Base-by-base conservation (phyloP, 1,140 invertebrate genomes). In the Rhyacophila brunnea region DNA sequence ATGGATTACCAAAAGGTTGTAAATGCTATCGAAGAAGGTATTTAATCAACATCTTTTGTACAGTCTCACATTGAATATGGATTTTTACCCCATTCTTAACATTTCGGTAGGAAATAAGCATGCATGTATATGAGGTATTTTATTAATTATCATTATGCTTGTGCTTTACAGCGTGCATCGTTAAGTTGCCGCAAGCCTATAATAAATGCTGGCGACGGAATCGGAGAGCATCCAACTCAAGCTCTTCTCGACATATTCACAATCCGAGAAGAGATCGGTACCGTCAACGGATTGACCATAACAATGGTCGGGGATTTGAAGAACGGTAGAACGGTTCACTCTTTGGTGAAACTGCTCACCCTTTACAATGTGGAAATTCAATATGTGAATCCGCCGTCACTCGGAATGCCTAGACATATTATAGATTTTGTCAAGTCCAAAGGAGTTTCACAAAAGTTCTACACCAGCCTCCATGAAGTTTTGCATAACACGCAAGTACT, bases 211-310 rank as follows among this genome's bases (percentile, higher is more conserved):
- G 98, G 98, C 11, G 96, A 99, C 80, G 98, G 98, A 18, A 83
- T 93, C 4, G 98, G 98, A 0, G 96, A 99, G 78, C 98, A 99
- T 80, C 98, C 98, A 0, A 98, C 95, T 0, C 98, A 99, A 80
- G 97, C 98, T 0, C 74, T 99, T 11, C 78, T 99, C 1, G 98
- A 99, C 76, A 86, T 99, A 6, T 99, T 98, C 70, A 99, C 97
- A 13, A 99, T 99, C 66, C 82, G 96, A 69, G 94, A 99, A 78
- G 97, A 99, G 80, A 96, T 99, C 63, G 96, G 96, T 60, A 99
- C 96, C 0, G 95, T 99, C 0, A 99, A 99, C 71, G 92, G 92
- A 0, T 80, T 99, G 1, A 97, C 91, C 0, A 92, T 94, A 45
- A 94, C 92, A 4, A 89, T 94, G 86, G 84, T 98, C 44, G 98